Conservation (phyloP, 2,888 invertebrate species). For the Halictus quadricinctus region DNA sequence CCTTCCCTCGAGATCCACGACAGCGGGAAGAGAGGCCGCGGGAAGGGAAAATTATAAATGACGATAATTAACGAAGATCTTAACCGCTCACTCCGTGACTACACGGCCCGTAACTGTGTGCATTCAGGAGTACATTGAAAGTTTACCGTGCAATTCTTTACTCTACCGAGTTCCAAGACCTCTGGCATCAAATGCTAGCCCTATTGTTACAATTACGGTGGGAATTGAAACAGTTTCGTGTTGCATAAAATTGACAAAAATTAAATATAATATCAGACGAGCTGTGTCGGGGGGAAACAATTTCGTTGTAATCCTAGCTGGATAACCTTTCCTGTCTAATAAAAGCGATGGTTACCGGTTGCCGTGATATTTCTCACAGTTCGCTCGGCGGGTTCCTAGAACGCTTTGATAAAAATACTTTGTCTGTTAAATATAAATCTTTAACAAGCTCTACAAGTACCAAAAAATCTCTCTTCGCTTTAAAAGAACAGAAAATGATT, state of each 20-base stretch:
- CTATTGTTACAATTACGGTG: background rate
- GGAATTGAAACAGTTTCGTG: background rate
- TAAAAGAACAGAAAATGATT: too few species aligned
- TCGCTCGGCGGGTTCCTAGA: background rate
- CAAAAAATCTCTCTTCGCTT: too few species aligned
- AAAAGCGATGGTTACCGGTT: background rate
- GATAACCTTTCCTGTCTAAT: background rate
- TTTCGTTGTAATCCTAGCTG: background rate
- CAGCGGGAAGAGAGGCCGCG: slow-evolving; percentile 48
- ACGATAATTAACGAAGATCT: slow-evolving; percentile 79
- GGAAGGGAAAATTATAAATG: slow-evolving; percentile 79
- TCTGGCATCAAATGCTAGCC: background rate
- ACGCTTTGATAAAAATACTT: background rate
- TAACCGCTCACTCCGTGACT: slow-evolving; percentile 78
- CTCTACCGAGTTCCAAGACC: slow-evolving; percentile 14
- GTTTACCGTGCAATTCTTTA: slow-evolving; percentile 40
- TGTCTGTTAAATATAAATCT: background rate
- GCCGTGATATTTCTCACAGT: background rate
- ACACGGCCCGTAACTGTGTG: slow-evolving; percentile 67
- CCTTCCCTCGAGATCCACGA: slow-evolving; percentile 43
- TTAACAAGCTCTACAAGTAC: too few species aligned
- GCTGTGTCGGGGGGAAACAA: background rate
- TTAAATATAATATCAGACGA: background rate
- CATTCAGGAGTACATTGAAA: slow-evolving; percentile 43
- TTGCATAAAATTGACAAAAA: background rate